These are phyloP conservation scores for Mystacides longicornis DNA, from an alignment of 2,888 invertebrate species.

Conservation along the genomic window DNA sequence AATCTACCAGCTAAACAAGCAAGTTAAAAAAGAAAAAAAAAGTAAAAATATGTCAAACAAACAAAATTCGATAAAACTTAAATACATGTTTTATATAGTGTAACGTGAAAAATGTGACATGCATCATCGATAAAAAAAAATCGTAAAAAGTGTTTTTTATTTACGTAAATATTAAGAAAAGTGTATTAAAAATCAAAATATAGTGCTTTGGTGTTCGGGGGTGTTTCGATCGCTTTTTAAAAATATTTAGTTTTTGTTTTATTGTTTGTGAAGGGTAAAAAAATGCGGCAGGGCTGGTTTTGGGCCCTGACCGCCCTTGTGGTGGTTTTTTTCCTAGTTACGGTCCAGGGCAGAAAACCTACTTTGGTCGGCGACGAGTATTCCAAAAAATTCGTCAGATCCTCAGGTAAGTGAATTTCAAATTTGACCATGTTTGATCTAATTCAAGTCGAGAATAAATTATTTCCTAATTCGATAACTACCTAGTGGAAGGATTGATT, in stretches of 20 bases:
- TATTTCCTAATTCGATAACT: no score
- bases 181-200: not conserved
- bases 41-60: no score
- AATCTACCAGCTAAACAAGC: no score
- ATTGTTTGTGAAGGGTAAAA: not conserved
- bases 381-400: constrained; percentile 54
- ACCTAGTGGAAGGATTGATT: no score
- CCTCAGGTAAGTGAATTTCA: constrained; percentile 50
- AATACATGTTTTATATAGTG: no score
- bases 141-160: not conserved
- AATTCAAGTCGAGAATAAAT: no score
- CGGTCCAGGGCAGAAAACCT: constrained; percentile 48
- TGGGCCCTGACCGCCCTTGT: constrained; percentile 11
- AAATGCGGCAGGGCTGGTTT: constrained; percentile 10
- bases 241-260: not conserved
- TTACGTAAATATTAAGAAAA: not conserved
- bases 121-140: not conserved
- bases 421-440: no score
- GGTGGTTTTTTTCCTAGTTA: constrained; percentile 30
- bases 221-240: not conserved
- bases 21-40: no score
- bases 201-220: not conserved
- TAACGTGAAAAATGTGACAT: no score
- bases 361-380: constrained; percentile 60
- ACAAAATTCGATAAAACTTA: no score